Conservation (phyloP, 92 coral and sea anemone genomes). For the Epizoanthus stellaris region DNA sequence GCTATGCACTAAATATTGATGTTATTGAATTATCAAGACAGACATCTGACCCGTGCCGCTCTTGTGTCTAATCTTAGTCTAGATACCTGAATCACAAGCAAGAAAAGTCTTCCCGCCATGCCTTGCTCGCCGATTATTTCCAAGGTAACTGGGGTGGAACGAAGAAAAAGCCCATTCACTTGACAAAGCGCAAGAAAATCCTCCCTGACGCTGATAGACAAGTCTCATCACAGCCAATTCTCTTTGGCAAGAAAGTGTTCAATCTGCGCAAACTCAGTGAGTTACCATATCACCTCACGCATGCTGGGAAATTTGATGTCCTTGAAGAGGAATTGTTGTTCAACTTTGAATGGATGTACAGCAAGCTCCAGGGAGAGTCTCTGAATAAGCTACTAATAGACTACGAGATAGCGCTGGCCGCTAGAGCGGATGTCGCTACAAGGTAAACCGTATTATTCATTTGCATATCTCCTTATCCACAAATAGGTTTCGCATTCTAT, state of each 20-base stretch:
- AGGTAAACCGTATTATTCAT: slow-evolving; percentile 50
- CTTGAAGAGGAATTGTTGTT: slow-evolving; percentile 71
- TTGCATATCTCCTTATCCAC: background rate
- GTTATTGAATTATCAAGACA: too few species aligned
- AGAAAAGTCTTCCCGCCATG: slow-evolving; percentile 72
- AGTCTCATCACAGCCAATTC: slow-evolving; percentile 76
- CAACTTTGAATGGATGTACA: slow-evolving; percentile 83
- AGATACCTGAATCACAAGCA: slow-evolving; percentile 62
- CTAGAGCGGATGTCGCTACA: slow-evolving; percentile 57
- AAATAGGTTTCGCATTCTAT: too few species aligned
- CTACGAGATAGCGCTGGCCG: slow-evolving; percentile 68
- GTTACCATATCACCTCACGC: slow-evolving; percentile 74
- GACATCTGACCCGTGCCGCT: too few species aligned
- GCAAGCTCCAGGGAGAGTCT: slow-evolving; percentile 74
- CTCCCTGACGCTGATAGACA: slow-evolving; percentile 88
- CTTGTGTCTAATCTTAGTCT: background rate
- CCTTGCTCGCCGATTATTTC: slow-evolving; percentile 86
- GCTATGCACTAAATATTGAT: too few species aligned
- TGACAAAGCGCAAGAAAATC: slow-evolving; percentile 82
- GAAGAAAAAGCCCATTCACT: slow-evolving; percentile 72
- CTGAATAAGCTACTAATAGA: slow-evolving; percentile 71
- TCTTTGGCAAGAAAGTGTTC: slow-evolving; percentile 78
- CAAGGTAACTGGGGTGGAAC: slow-evolving; percentile 89
- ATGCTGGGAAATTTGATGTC: slow-evolving; percentile 50
- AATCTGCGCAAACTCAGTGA: slow-evolving; percentile 86